Conservation (phyloP, 2,888 invertebrate genomes). For the Chesias legatella region DNA sequence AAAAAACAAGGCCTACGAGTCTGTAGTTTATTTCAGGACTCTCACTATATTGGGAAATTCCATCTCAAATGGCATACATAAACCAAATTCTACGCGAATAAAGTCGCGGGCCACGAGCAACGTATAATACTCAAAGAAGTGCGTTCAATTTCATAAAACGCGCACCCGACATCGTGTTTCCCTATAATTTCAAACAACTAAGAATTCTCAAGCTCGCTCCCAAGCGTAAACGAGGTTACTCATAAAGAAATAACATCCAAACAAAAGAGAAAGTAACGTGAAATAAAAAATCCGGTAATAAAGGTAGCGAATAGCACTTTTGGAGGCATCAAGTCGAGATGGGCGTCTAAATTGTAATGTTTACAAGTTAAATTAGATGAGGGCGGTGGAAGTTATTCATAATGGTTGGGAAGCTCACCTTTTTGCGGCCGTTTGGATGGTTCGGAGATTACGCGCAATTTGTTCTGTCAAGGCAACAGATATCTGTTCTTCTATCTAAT, state of each 20-base stretch:
- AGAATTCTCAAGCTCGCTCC: conserved; percentile 19
- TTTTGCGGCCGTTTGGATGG: conserved; percentile 46
- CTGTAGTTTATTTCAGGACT: too few species aligned
- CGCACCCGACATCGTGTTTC: conserved; percentile 8
- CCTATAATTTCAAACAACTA: conserved; percentile 22
- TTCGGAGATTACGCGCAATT: conserved; percentile 58
- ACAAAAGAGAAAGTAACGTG: conserved; percentile 49
- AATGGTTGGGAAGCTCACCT: conserved; percentile 54
- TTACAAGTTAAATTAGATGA: conserved; percentile 76
- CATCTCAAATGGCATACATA: too few species aligned
- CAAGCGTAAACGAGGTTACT: conserved; percentile 45
- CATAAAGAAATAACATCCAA: conserved; percentile 54
- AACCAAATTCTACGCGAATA: too few species aligned
- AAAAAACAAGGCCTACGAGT: too few species aligned
- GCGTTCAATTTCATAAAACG: conserved; percentile 6
- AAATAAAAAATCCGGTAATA: conserved; percentile 60
- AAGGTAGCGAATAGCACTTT: conserved; percentile 66
- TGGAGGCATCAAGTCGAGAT: conserved; percentile 65
- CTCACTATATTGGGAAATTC: too few species aligned
- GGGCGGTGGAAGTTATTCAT: conserved; percentile 64
- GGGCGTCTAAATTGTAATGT: conserved; percentile 71
- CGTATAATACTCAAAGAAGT: background rate
- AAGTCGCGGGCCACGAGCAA: too few species aligned
- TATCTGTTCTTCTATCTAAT: conserved; percentile 5
- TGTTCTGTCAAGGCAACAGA: conserved; percentile 34